A percentile compares a stretch with the other conserved stretches of the same genome.
These are phyloP conservation scores for Lycodopsis pacificus DNA, from an alignment of 2,797 vertebrate genomes.

Conservation along the genomic window DNA sequence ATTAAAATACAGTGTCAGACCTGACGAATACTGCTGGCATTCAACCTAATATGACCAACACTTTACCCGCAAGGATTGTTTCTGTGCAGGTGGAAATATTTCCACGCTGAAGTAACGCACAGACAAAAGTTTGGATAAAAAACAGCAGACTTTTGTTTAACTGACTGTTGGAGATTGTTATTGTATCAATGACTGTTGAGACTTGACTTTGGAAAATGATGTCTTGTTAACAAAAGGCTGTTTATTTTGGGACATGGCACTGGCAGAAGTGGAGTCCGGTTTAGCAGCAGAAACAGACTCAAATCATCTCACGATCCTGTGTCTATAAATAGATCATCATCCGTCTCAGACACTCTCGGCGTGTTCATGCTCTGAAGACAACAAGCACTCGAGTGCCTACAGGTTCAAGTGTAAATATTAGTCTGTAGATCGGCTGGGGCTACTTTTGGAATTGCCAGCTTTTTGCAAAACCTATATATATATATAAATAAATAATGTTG, in stretches of 20 bases:
- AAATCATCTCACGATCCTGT: constrained; percentile 74
- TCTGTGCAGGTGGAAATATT: constrained; percentile 56
- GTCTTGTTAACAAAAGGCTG: constrained; percentile 77
- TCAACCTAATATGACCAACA: background rate
- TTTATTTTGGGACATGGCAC: constrained; percentile 78
- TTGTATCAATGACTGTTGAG: constrained; percentile 79
- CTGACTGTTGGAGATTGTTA: constrained; percentile 75
- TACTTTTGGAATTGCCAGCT: constrained; percentile 37
- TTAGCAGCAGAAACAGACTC: constrained; percentile 69
- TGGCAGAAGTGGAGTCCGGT: constrained; percentile 62
- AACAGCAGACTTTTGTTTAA: constrained; percentile 77
- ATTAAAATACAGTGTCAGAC: background rate
- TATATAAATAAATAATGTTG: constrained; percentile 24
- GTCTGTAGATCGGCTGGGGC: constrained; percentile 25
- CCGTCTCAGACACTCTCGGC: constrained; percentile 62
- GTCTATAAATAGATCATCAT: constrained; percentile 80
- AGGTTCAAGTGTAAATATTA: constrained; percentile 61
- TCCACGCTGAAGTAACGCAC: constrained; percentile 51
- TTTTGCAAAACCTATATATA: constrained; percentile 2
- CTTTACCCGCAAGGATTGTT: background rate
- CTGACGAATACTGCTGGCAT: background rate
- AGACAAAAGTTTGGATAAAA: constrained; percentile 68
- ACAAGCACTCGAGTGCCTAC: constrained; percentile 55
- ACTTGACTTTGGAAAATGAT: constrained; percentile 74
- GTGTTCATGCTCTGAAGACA: constrained; percentile 60